Conservation (phyloP, 2,797 vertebrate genomes). For the Falco columbarius region DNA sequence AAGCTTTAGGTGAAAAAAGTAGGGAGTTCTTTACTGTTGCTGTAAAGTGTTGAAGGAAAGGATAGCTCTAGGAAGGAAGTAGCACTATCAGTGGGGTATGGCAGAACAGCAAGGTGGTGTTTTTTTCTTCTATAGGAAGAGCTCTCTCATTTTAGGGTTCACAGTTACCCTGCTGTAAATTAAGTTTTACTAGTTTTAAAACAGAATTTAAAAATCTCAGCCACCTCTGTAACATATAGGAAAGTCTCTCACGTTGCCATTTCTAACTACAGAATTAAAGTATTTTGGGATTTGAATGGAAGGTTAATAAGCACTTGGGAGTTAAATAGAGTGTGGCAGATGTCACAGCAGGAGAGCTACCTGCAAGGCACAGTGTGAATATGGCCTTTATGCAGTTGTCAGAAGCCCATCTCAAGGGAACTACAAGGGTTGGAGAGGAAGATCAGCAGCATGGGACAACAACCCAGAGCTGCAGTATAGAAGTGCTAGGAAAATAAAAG, state of each 20-base stretch:
- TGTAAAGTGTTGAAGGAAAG: not conserved
- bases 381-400: not conserved
- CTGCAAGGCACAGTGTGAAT: not conserved
- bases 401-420: not conserved
- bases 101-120: not conserved
- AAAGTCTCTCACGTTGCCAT: not conserved
- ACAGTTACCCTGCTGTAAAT: not conserved
- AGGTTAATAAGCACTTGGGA: not conserved
- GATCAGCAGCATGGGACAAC: not conserved
- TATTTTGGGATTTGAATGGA: not conserved
- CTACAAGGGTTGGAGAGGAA: not conserved
- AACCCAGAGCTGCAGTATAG: not conserved
- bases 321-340: not conserved
- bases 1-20: not conserved
- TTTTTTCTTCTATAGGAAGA: not conserved
- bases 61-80: not conserved
- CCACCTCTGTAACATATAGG: not conserved
- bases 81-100: not conserved
- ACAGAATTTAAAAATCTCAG: not conserved
- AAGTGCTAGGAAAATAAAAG: not conserved
- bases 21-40: not conserved
- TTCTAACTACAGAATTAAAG: not conserved
- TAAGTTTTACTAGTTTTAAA: not conserved
- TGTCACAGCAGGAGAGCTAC: not conserved
- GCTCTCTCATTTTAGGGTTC: not conserved